Evolutionary conservation across 2,888 invertebrate species (phyloP).

Genomic region (Loripinus fragilis): DNA sequence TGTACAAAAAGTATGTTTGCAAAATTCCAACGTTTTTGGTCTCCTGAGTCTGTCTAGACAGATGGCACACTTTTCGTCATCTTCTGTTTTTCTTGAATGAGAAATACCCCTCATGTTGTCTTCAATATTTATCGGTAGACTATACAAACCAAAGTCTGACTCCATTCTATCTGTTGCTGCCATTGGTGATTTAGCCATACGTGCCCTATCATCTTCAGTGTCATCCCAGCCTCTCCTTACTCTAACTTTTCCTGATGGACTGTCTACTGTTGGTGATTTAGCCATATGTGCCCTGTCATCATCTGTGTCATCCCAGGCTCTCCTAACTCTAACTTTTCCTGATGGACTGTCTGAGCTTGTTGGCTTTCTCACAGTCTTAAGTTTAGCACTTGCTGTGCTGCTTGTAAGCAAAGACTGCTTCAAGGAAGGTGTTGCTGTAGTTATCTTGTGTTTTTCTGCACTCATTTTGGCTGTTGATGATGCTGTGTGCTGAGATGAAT

Average conservation of each 20-base stretch:
- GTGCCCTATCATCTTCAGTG: background rate
- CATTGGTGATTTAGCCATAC: no score
- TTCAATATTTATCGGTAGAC: conserved; percentile 38
- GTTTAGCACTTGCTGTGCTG: background rate
- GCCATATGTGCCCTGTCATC: background rate
- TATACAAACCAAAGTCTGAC: conserved; percentile 33
- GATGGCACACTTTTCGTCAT: conserved; percentile 58
- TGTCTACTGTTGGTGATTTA: background rate
- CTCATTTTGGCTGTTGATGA: background rate
- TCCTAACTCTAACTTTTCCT: background rate
- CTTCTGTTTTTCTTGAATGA: background rate
- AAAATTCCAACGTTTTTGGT: conserved; percentile 62
- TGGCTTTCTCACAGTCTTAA: background rate
- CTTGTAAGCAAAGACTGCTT: background rate
- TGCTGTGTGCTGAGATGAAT: background rate
- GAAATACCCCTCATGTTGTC: background rate
- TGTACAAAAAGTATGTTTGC: conserved; percentile 74
- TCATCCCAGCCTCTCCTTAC: background rate
- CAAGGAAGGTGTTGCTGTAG: background rate
- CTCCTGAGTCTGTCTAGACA: conserved; percentile 59
- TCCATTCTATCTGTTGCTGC: no score
- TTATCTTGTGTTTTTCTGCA: background rate
- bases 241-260: conserved; percentile 1
- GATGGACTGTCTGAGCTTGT: background rate
- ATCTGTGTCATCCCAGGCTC: background rate